phyloP scores from a whole-genome alignment of 2,888 invertebrate species.

The Anoncus sp. region DNA sequence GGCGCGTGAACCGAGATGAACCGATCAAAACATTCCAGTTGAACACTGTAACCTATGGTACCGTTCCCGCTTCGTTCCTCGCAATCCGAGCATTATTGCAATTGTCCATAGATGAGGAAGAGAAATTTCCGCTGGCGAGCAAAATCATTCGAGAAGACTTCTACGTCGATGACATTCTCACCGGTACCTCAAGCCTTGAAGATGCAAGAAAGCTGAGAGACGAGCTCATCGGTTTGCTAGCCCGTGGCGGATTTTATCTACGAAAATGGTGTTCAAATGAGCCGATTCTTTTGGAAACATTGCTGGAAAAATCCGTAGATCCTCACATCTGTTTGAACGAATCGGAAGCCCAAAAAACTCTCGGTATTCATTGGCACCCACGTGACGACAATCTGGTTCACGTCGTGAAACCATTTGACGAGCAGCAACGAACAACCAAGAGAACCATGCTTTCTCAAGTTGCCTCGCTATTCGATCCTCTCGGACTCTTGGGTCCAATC shows the following conservation, averaged over 20 bases:
- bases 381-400: neutral
- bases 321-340: constrained; percentile 7
- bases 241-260: constrained; percentile 1
- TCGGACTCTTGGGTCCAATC: neutral
- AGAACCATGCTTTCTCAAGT: neutral
- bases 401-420: neutral
- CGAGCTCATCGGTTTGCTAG: neutral
- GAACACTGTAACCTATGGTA: constrained; percentile 52
- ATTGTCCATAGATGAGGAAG: neutral
- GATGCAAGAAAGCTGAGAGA: neutral
- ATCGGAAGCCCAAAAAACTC: neutral
- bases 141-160: constrained; percentile 3
- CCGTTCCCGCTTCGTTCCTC: constrained; percentile 40
- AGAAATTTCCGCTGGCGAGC: neutral
- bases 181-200: neutral
- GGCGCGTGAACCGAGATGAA: constrained; percentile 57
- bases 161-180: constrained; percentile 23
- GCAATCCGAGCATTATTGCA: constrained; percentile 36
- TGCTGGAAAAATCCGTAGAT: neutral
- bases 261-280: constrained; percentile 10
- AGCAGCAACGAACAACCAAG: neutral
- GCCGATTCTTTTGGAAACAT: neutral
- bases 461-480: neutral
- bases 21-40: constrained; percentile 42
- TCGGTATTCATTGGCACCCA: constrained; percentile 2